Conservation (phyloP, 2,113 vertebrate species). For the Perccottus glenii region DNA sequence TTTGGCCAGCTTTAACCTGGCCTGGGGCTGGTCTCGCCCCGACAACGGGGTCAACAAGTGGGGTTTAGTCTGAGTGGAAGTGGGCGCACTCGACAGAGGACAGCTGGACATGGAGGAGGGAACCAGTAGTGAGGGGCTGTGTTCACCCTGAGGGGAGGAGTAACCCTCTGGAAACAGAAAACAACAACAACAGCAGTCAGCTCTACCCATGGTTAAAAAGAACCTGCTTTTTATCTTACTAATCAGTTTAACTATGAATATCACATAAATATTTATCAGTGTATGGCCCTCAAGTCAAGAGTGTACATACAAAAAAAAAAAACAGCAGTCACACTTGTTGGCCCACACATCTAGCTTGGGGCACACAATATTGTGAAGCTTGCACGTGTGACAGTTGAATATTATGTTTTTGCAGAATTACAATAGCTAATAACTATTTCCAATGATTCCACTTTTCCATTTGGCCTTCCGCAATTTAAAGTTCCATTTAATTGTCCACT, state of each 20-base stretch:
- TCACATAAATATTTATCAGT: conserved; percentile 33
- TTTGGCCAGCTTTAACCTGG: conserved; percentile 74
- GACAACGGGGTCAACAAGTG: conserved; percentile 87
- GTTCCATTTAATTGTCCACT: no score
- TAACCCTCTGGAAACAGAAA: conserved; percentile 67
- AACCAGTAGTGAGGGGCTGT: conserved; percentile 87
- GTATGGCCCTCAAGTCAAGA: conserved; percentile 12
- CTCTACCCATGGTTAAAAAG: not conserved
- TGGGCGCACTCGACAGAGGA: conserved; percentile 87
- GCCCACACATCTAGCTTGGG: conserved; percentile 17
- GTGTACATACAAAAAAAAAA: conserved; percentile 25
- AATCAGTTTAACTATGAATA: conserved; percentile 3
- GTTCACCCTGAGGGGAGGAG: conserved; percentile 87
- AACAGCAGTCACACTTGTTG: conserved; percentile 14
- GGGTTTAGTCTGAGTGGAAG: conserved; percentile 88
- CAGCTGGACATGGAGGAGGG: conserved; percentile 89
- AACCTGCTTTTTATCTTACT: conserved; percentile 29
- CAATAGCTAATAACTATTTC: no score
- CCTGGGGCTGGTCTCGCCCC: conserved; percentile 80
- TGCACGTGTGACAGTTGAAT: no score
- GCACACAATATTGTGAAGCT: conserved; percentile 13
- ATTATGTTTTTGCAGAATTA: no score
- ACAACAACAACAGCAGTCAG: not conserved
- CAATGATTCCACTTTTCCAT: no score
- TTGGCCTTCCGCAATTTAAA: no score